Conservation (phyloP, 2,888 invertebrate species). For the Phania funesta region DNA sequence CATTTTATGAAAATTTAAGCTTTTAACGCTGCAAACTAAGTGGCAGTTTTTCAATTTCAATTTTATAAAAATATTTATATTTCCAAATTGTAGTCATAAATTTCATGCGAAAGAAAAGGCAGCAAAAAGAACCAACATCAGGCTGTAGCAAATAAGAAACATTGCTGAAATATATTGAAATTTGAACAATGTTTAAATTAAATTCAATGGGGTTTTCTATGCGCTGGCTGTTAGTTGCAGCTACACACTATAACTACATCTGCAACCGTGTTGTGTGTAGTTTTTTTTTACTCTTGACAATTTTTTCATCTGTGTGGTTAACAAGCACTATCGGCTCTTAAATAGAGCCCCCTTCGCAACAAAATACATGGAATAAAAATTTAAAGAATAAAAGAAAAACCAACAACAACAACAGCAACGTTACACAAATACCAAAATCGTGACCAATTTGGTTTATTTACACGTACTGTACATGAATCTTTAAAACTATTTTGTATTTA, state of each 20-base stretch:
- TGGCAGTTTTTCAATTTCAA: slow-evolving; percentile 58
- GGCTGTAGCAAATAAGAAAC: slow-evolving; percentile 16
- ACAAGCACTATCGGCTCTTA: slow-evolving; percentile 59
- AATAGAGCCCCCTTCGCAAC: slow-evolving; percentile 51
- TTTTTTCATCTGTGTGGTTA: slow-evolving; percentile 35
- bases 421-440: slow-evolving; percentile 77
- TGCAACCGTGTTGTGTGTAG: slow-evolving; percentile 48
- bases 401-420: slow-evolving; percentile 35
- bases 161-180: slow-evolving; percentile 60
- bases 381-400: background rate
- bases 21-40: slow-evolving; percentile 27
- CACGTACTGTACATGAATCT: slow-evolving; percentile 79
- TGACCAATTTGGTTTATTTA: slow-evolving; percentile 81
- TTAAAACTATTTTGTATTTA: slow-evolving; percentile 71
- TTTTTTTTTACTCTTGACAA: slow-evolving; percentile 1
- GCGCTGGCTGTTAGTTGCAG: background rate
- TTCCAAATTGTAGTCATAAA: slow-evolving; percentile 57
- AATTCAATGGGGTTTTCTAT: slow-evolving; percentile 37
- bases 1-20: slow-evolving; percentile 48
- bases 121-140: background rate
- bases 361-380: slow-evolving; percentile 5
- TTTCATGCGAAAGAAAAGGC: background rate
- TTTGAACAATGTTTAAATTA: slow-evolving; percentile 56
- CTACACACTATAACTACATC: slow-evolving; percentile 40
- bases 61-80: slow-evolving; percentile 48